Percentiles rank a stretch among this genome's conserved stretches.
These are phyloP conservation scores for Porites divaricata DNA, from an alignment of 92 coral and sea anemone genomes.

Conservation along the genomic window DNA sequence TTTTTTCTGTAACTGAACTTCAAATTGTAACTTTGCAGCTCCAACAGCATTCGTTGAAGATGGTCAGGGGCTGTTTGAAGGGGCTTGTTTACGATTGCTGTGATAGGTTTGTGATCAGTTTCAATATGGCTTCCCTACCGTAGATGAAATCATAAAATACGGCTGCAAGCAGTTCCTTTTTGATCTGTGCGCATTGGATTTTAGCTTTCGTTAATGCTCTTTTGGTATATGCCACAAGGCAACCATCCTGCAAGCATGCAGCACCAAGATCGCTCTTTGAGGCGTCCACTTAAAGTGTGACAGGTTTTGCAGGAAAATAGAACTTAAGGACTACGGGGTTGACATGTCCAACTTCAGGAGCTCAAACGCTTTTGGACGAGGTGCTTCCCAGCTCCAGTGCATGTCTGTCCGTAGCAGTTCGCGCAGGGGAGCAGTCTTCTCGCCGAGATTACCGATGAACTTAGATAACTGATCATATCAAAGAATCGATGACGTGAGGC, in stretches of 20 bases:
- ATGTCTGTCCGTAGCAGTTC: slow-evolving; percentile 1
- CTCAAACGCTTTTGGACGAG: slow-evolving; percentile 36
- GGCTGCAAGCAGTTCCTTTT: slow-evolving; percentile 44
- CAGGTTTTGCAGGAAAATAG: slow-evolving; percentile 33
- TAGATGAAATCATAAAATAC: slow-evolving; percentile 35
- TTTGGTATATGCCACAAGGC: slow-evolving; percentile 39
- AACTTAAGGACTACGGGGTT: slow-evolving; percentile 41
- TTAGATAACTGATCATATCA: slow-evolving; percentile 45
- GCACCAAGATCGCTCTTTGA: slow-evolving; percentile 55
- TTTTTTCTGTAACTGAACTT: slow-evolving; percentile 39
- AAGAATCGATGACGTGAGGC: slow-evolving; percentile 45
- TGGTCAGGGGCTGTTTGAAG: slow-evolving; percentile 40
- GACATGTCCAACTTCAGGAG: slow-evolving; percentile 30
- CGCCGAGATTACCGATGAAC: slow-evolving; percentile 17
- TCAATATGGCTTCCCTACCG: slow-evolving; percentile 47
- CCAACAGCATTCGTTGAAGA: slow-evolving; percentile 42
- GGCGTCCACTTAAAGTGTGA: slow-evolving; percentile 33
- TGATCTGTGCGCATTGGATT: slow-evolving; percentile 36
- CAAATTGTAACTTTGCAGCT: slow-evolving; percentile 39
- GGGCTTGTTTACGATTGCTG: slow-evolving; percentile 44
- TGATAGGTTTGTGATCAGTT: slow-evolving; percentile 57
- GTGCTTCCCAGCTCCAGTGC: slow-evolving; percentile 26
- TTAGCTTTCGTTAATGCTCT: slow-evolving; percentile 45
- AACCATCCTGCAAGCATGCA: slow-evolving; percentile 29
- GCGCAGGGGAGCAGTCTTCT: slow-evolving; percentile 23